Evolutionary conservation across 2,797 vertebrate species (phyloP).

Genomic region (Xyrichtys novacula): DNA sequence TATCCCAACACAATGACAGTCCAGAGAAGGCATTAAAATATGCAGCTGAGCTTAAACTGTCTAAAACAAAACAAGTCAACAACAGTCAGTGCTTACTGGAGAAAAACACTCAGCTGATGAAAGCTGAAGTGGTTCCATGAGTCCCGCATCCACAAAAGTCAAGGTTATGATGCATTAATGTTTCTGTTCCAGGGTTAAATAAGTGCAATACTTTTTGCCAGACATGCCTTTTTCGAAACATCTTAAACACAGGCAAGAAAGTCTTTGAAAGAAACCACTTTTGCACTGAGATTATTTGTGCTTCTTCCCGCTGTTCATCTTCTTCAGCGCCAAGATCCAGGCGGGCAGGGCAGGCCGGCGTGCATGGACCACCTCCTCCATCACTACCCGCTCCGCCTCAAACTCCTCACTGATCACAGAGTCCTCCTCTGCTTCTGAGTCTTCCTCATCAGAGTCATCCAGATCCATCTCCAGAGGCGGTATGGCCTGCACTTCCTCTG

Average conservation of each 20-base stretch:
- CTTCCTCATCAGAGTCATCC: slow-evolving; percentile 64
- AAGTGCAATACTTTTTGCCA: not conserved
- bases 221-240: not conserved
- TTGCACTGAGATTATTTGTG: slow-evolving; percentile 40
- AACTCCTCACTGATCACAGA: slow-evolving; percentile 55
- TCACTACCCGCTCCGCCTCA: slow-evolving; percentile 27
- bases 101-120: not conserved
- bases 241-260: not conserved
- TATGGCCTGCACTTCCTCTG: slow-evolving; percentile 74
- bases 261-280: not conserved
- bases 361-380: slow-evolving; percentile 33
- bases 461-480: slow-evolving; percentile 40
- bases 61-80: slow-evolving; percentile 4
- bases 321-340: slow-evolving; percentile 83
- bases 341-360: slow-evolving; percentile 64
- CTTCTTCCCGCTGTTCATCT: slow-evolving; percentile 68
- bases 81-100: not conserved
- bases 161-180: not conserved
- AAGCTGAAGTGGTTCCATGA: not conserved
- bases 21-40: not conserved
- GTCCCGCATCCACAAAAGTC: not conserved
- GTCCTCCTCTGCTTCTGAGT: slow-evolving; percentile 62
- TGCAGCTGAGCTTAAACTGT: not conserved
- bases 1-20: not conserved
- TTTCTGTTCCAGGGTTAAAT: not conserved